Base-by-base conservation (phyloP, 2,113 vertebrate species). In the Eptatretus burgeri region DNA sequence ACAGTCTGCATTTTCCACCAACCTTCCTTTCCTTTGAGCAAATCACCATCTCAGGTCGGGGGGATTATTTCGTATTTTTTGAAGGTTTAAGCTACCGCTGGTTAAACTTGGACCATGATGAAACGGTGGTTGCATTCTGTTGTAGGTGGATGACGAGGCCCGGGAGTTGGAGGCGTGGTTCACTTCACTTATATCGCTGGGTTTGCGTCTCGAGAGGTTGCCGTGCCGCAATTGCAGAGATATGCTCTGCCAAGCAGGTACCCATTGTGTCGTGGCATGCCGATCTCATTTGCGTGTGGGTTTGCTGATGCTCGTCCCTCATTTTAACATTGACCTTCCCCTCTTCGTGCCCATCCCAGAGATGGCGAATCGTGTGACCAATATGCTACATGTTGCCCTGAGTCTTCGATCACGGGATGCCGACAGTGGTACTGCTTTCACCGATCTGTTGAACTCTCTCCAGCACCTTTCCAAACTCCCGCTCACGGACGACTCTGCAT, bases 401-500 rank as follows among this genome's bases (percentile, higher is more conserved):
- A 82, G 80, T 64, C 74, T 95, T 53, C 84, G 85, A 73, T 82
- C 81, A 20, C 66, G 77, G 49, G 77, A 76, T 0, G 76, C 72
- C 5, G 9, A 68, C 0, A 66, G 76, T 0, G 78, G 79, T 13
- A 63, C 71, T 50, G 76, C 72, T 56, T 71, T 62, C 3, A 69
- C 84, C 27, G 82, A 85, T 0, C 73, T 88, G 2, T 74, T 76
- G 20, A 78, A 81, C 50, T 75, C 93, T 13, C 84, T 79, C 1
- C 85, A 83, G 1, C 82, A 84, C 73, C 74, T 96, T 8, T 77
- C 78, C 2, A 78, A 79, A 3, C 79, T 96, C 51, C 84, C 91
- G 7, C 82, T 96, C 85, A 88, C 91, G 0, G 91, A 95, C 71
- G 88, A 96, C 74, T 96, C 93, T 5, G 78, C 82, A 41, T 71